Conservation (phyloP, 2,888 invertebrate genomes). For the Alviniconcha strummeri region DNA sequence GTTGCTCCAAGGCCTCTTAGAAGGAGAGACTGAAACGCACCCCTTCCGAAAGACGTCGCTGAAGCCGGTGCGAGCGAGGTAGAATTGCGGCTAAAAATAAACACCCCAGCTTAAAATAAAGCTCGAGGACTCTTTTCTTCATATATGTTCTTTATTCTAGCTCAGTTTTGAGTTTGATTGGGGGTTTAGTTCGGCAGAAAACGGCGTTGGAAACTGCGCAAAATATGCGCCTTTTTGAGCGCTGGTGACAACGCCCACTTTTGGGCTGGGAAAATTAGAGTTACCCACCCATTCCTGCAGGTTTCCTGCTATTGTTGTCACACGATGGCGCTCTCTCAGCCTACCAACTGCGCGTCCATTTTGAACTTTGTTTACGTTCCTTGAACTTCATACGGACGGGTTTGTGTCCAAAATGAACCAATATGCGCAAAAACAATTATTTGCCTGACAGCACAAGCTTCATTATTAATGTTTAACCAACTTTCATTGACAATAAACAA, state of each 20-base stretch:
- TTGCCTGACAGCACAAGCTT: too few relatives aligned
- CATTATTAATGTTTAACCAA: too few relatives aligned
- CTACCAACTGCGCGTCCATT: slow-evolving; percentile 62
- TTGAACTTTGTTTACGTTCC: slow-evolving; percentile 28
- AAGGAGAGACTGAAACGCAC: not conserved
- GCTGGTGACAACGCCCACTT: slow-evolving; percentile 42
- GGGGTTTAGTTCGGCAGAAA: slow-evolving; percentile 33
- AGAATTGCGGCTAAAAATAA: slow-evolving; percentile 3
- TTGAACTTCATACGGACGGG: not conserved
- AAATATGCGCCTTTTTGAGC: slow-evolving; percentile 32
- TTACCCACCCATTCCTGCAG: slow-evolving; percentile 60
- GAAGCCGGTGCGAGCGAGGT: not conserved
- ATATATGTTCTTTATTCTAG: slow-evolving; percentile 16
- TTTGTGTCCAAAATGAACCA: not conserved
- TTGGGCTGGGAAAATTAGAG: slow-evolving; percentile 51
- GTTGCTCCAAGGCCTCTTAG: not conserved
- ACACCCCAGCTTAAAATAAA: not conserved
- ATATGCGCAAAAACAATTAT: not conserved
- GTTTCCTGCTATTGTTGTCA: slow-evolving; percentile 59
- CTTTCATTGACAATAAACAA: too few relatives aligned
- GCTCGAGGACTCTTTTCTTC: not conserved
- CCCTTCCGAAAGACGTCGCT: not conserved
- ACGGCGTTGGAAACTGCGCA: slow-evolving; percentile 21
- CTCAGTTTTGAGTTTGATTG: slow-evolving; percentile 35
- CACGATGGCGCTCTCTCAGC: slow-evolving; percentile 62